These are phyloP conservation scores for Labeo catla DNA, from an alignment of 2,113 vertebrate species.

Conservation along the genomic window DNA sequence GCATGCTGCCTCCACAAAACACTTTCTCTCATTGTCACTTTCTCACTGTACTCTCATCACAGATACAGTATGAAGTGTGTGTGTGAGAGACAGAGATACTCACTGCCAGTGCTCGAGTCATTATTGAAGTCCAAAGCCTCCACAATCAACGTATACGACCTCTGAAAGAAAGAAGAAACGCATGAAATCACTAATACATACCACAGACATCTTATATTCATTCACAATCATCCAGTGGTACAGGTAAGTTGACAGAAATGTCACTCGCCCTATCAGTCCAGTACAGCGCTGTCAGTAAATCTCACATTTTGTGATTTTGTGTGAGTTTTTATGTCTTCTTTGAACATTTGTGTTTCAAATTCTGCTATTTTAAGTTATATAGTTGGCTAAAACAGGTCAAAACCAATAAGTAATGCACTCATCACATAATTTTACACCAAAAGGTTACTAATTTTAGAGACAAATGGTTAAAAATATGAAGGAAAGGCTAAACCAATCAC, in stretches of 20 bases:
- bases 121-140: conserved; percentile 92
- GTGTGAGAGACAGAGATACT: conserved; percentile 69
- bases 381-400: neutral
- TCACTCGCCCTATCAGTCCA: neutral
- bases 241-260: neutral
- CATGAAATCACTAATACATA: neutral
- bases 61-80: conserved; percentile 53
- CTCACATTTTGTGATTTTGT: neutral
- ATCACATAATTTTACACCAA: neutral
- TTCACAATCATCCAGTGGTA: neutral
- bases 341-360: neutral
- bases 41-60: conserved; percentile 61
- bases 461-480: neutral
- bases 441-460: neutral
- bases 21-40: conserved; percentile 10
- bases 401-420: neutral
- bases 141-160: conserved; percentile 88
- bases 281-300: neutral
- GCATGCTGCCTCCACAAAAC: conserved; percentile 20
- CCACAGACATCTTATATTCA: neutral
- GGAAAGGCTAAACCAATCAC: neutral
- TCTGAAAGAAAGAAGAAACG: conserved; percentile 69
- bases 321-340: too few relatives aligned
- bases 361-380: neutral
- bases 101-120: conserved; percentile 80